phyloP scores from a whole-genome alignment of 2,797 vertebrate genomes.

The Heliangelus exortis region DNA sequence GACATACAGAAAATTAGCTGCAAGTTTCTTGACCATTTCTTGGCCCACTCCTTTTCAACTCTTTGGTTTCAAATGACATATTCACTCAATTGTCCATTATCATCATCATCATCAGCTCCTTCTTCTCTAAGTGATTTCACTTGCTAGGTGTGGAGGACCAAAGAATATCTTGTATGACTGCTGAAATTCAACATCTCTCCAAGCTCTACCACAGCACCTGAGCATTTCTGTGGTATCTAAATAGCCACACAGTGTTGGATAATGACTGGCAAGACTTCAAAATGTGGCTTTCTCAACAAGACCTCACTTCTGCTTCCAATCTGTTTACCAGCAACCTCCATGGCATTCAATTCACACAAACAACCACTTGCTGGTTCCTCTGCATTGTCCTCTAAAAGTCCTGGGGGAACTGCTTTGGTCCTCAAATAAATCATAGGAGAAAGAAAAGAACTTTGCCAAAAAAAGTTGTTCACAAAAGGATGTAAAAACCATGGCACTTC shows the following conservation, averaged over 20 bases:
- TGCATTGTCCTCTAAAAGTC: not conserved
- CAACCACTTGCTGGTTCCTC: not conserved
- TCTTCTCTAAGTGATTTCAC: not conserved
- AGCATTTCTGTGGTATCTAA: not conserved
- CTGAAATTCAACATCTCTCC: not conserved
- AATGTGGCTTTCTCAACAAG: not conserved
- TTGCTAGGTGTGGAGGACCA: not conserved
- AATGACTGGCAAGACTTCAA: not conserved
- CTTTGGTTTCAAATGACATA: not conserved
- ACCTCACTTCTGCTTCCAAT: not conserved
- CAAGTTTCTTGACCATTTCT: not conserved
- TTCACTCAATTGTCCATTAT: accelerated
- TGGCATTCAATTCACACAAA: not conserved
- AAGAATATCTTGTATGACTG: not conserved
- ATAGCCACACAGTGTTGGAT: not conserved
- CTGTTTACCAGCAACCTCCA: not conserved
- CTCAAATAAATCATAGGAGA: not conserved
- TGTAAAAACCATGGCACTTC: not conserved
- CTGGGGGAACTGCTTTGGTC: not conserved
- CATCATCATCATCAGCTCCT: not conserved
- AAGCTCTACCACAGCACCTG: not conserved
- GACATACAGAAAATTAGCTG: not conserved
- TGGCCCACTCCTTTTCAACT: not conserved
- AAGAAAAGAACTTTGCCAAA: not conserved
- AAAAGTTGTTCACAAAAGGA: not conserved